phyloP scores from a whole-genome alignment of 2,888 invertebrate genomes.

The Deilephila elpenor region DNA sequence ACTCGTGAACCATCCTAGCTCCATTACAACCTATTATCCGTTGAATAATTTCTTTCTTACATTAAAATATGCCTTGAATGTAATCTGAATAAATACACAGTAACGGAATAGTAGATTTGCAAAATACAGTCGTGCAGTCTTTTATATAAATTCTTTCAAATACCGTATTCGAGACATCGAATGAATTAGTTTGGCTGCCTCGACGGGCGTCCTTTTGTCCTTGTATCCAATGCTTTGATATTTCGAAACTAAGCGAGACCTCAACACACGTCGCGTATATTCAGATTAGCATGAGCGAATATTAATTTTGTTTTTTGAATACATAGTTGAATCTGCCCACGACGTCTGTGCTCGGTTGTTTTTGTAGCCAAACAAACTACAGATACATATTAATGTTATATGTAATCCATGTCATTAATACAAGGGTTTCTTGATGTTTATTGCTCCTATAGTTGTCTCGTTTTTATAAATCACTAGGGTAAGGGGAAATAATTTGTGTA shows the following conservation, averaged over 20 bases:
- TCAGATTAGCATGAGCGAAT: conserved; percentile 12
- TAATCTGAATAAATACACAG: conserved; percentile 42
- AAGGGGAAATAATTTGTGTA: no score
- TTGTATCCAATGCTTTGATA: conserved; percentile 19
- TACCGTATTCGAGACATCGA: conserved; percentile 1
- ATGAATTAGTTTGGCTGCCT: conserved; percentile 11
- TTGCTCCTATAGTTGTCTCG: neutral
- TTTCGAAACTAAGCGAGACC: conserved; percentile 18
- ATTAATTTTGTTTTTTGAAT: conserved; percentile 22
- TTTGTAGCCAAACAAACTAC: conserved; percentile 11
- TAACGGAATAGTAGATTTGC: conserved; percentile 38
- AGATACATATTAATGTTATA: neutral
- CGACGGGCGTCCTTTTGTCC: conserved; percentile 9
- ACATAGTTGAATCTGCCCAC: conserved; percentile 11
- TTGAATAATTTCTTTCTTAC: conserved; percentile 47
- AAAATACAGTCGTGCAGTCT: neutral
- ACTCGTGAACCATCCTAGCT: conserved; percentile 39
- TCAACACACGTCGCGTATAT: neutral
- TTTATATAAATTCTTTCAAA: conserved; percentile 16
- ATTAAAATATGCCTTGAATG: conserved; percentile 42
- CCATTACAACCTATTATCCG: conserved; percentile 51
- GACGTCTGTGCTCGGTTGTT: neutral
- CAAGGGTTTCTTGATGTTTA: neutral
- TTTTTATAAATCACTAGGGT: neutral
- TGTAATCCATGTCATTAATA: neutral